Base-by-base conservation (phyloP, 2,113 vertebrate genomes). In the Carassius gibelio region DNA sequence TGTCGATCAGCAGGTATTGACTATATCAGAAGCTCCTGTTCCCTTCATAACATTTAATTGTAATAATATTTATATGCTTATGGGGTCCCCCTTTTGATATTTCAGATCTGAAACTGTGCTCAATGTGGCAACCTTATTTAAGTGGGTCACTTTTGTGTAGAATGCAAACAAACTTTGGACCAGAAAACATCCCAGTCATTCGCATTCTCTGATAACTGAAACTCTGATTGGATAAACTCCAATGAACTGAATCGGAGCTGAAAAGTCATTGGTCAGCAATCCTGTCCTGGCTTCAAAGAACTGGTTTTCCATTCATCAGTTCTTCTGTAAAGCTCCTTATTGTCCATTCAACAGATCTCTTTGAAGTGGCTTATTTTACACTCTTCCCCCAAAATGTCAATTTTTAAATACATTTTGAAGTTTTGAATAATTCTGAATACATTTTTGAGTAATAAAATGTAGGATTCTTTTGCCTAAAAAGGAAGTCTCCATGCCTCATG, bases 1-100 rank as follows among this genome's bases (percentile, higher is more conserved):
- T 81, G 97, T 99, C 34, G 96, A 99, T 87, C 96, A 97, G 91
- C 98, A 99, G 96, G 98, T 99, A 94, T 21, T 34, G 59, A 48
- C 10, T 48, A 3, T 48, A 48, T 48, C 10, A 48, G 45, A 48
- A 11, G 45, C 45, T 48, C 10, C 45, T 48, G 3, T 48, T 48
- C 10, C 42, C 14, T n/a, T 5, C 6, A 68, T 76, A 68, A 77
- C 48, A 23, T 42, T 61, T 38, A 26, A 13, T 62, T 64, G 19
- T 34, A 66, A 21, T 74, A n/a, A 8, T 48, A 66, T 48, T 69
- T 83, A 10, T 4, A 42, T 52, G 14, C 1, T 17, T 57, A 26
- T 34, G 26, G 7, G 34, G 55, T 72, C 45, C 38, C n/a, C 21
- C 5, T 48, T 42, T 42, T 38, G 38, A 38, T 38, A 38, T 36